These are phyloP conservation scores for Seriola aureovittata DNA, from an alignment of 2,113 vertebrate species.

Conservation along the genomic window DNA sequence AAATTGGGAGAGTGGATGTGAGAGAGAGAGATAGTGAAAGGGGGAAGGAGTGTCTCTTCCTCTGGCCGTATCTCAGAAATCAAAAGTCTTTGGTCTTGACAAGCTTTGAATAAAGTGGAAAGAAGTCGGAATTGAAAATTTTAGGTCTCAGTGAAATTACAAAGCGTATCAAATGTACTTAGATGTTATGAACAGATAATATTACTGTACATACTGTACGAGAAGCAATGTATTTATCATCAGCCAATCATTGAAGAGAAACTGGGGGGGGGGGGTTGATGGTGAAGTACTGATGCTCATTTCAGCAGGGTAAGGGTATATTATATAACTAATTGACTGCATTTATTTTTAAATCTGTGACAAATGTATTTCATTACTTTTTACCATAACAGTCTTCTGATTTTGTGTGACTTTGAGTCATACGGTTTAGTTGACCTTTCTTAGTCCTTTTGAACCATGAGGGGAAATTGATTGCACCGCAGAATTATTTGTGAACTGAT, in stretches of 20 bases:
- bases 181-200: constrained; percentile 13
- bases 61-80: constrained; percentile 20
- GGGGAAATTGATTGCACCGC: constrained; percentile 43
- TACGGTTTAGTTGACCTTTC: constrained; percentile 41
- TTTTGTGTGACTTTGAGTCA: constrained; percentile 28
- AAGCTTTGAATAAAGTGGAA: constrained; percentile 36
- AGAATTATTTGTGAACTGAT: constrained; percentile 60
- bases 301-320: not conserved
- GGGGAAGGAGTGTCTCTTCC: constrained; percentile 14
- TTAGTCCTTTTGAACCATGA: constrained; percentile 23
- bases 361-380: not conserved
- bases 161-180: not conserved
- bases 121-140: constrained; percentile 22
- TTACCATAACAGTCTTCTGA: not conserved
- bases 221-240: not conserved
- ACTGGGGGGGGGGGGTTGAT: not conserved
- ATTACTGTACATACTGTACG: not conserved
- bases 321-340: not conserved
- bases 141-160: constrained; percentile 14
- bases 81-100: constrained; percentile 42
- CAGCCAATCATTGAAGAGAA: not conserved
- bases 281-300: not conserved
- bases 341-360: not conserved
- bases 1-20: not conserved
- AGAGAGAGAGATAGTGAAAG: constrained; percentile 8